phyloP scores from a whole-genome alignment of 2,888 invertebrate species.

The Peribatodes rhomboidaria region DNA sequence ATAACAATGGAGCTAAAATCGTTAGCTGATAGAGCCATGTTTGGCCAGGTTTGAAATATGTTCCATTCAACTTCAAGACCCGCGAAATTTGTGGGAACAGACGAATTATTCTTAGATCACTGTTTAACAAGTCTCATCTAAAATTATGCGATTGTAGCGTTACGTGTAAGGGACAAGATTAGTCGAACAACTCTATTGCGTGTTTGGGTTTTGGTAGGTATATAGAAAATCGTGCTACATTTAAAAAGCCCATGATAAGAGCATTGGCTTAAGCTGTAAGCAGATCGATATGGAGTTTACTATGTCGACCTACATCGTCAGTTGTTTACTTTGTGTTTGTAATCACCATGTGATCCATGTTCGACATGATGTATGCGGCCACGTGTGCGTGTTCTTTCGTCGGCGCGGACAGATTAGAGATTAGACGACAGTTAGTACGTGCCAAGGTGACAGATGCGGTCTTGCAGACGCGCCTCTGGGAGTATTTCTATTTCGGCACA shows the following conservation, averaged over 20 bases:
- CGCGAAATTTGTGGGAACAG: not conserved
- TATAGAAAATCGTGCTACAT: slow-evolving; percentile 17
- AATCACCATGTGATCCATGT: slow-evolving; percentile 33
- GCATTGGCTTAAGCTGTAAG: not conserved
- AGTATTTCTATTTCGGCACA: slow-evolving; percentile 78
- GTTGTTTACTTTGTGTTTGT: slow-evolving; percentile 31
- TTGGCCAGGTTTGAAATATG: not conserved
- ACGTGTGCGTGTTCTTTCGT: slow-evolving; percentile 37
- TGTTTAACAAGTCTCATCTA: not conserved
- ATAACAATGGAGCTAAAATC: not conserved
- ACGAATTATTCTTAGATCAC: no score
- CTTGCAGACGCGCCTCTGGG: slow-evolving; percentile 54
- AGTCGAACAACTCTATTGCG: slow-evolving; percentile 3
- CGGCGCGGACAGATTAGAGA: slow-evolving; percentile 29
- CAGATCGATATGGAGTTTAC: slow-evolving; percentile 22
- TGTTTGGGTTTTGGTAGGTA: slow-evolving; percentile 10
- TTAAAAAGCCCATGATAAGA: slow-evolving; percentile 14
- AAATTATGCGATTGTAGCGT: not conserved
- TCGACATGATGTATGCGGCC: slow-evolving; percentile 33
- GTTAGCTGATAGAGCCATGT: not conserved
- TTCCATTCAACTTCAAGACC: not conserved
- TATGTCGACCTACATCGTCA: slow-evolving; percentile 8
- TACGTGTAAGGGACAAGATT: not conserved
- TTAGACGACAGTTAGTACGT: slow-evolving; percentile 26
- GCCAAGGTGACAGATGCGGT: slow-evolving; percentile 38